Evolutionary conservation across 2,113 vertebrate genomes (phyloP), one percentile per base, ranked within the genome.

Genomic region (Hemiprocne comata): DNA sequence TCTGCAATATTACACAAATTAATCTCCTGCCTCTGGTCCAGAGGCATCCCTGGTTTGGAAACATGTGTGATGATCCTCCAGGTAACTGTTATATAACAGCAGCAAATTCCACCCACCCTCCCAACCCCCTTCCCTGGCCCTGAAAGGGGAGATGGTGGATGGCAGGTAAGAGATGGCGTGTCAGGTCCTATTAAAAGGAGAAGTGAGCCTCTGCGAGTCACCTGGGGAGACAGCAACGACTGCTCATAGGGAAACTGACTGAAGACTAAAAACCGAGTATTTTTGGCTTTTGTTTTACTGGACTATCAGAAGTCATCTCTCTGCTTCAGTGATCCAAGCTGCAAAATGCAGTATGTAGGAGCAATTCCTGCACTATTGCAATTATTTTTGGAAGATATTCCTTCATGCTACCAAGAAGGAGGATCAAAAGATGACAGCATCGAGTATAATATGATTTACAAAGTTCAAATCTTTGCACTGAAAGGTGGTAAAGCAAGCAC

Each of bases 41-140:
- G 70, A 87, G 65, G 54, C 86, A 97, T 88, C 93, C 73, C 93
- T 92, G 80, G 79, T 94, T 76, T 96, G 95, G 94, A 96, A 94
- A 97, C 69, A 86, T 33, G 70, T 94, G 91, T 0, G 1, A 54
- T 0, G 0, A 54, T 93, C 95, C 87, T 98, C 97, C 95, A 98
- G 98, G 97, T 97, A 97, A 94, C 79, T 10, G 67, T 98, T 98
- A 98, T 87, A 79, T 97, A 98, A 98, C 94, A 8, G 42, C 0
- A 2, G 58, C 44, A 38, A 87, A 71, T 83, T 64, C 66, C 50
- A 5, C 61, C 42, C 70, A 21, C 9, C 15, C 31, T 62, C 46
- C 40, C 50, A 42, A 13, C 42, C 53, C 62, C 40, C 54, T 71
- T 1, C 75, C 73, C 70, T 42, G 40, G 40, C 40, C 86, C 80